Percentiles rank a stretch among this genome's conserved stretches.
phyloP scores from a whole-genome alignment of 1,140 invertebrate species.

The Paralvinella palmiformis region DNA sequence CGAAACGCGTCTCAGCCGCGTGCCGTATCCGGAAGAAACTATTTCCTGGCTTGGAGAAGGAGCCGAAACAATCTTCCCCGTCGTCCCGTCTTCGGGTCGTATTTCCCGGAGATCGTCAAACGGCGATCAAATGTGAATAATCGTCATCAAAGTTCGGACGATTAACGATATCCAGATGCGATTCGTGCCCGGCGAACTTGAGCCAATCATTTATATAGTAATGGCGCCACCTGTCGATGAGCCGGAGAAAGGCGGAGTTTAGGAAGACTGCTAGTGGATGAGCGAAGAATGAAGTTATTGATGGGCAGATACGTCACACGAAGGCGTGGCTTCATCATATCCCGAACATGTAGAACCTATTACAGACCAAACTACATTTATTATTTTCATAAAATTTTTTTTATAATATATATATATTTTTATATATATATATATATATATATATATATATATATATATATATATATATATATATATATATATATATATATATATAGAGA shows the following conservation, averaged over 20 bases:
- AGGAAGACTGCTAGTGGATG: not conserved
- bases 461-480: slow-evolving; percentile 12
- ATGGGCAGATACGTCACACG: not conserved
- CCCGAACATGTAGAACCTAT: slow-evolving; percentile 17
- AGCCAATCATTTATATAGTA: too few species aligned
- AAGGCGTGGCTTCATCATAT: not conserved
- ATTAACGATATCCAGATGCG: too few species aligned
- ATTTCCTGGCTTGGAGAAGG: too few species aligned
- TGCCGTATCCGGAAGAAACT: too few species aligned
- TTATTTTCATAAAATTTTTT: slow-evolving; percentile 5
- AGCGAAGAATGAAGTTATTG: not conserved
- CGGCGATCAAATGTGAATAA: too few species aligned
- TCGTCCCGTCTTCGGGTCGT: too few species aligned
- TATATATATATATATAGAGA: not conserved
- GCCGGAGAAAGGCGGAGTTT: not conserved
- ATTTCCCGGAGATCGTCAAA: too few species aligned
- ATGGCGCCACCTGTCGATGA: too few species aligned
- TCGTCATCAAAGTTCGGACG: too few species aligned
- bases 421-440: slow-evolving; percentile 14
- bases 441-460: slow-evolving; percentile 3
- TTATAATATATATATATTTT: slow-evolving; percentile 15
- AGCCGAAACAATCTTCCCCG: too few species aligned
- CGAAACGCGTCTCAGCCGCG: too few species aligned
- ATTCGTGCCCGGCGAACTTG: too few species aligned
- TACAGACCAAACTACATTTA: slow-evolving; percentile 11